Percentiles rank a stretch among this genome's conserved stretches.
These are phyloP conservation scores for Triops cancriformis DNA, from an alignment of 1,140 invertebrate species.

Conservation along the genomic window DNA sequence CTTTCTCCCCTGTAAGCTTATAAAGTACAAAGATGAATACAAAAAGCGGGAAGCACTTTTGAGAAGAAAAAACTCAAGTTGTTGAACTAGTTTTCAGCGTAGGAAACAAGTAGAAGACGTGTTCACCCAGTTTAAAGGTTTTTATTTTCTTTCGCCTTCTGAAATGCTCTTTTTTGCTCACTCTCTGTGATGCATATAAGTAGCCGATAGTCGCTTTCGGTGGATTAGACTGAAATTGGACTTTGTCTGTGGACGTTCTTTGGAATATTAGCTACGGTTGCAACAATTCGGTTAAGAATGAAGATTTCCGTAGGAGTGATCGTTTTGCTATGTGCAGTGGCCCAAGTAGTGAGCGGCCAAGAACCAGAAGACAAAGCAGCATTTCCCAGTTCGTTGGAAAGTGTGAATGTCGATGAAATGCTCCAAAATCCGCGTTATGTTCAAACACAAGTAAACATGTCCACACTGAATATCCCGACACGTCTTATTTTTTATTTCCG, in stretches of 20 bases:
- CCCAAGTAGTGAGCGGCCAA: neutral
- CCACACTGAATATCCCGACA: neutral
- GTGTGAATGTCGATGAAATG: neutral
- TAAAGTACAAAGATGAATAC: neutral
- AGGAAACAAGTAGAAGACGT: neutral
- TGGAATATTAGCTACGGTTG: neutral
- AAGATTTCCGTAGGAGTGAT: neutral
- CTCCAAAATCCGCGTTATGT: neutral
- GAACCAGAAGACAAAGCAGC: neutral
- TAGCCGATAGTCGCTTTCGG: neutral
- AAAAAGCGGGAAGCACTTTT: neutral
- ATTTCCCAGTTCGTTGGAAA: neutral
- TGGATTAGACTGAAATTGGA: neutral
- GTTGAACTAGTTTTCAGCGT: neutral
- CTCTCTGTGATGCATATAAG: neutral
- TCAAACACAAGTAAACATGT: neutral
- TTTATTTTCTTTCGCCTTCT: neutral
- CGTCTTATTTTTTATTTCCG: neutral
- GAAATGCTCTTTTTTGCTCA: neutral
- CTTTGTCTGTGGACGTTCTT: neutral
- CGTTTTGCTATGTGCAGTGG: neutral
- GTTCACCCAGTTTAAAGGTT: neutral
- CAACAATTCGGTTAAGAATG: neutral
- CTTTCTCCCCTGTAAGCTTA: neutral
- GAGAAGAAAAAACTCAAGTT: neutral